Evolutionary conservation across 2,888 invertebrate genomes (phyloP).

Genomic region (Trachelus tabidus): DNA sequence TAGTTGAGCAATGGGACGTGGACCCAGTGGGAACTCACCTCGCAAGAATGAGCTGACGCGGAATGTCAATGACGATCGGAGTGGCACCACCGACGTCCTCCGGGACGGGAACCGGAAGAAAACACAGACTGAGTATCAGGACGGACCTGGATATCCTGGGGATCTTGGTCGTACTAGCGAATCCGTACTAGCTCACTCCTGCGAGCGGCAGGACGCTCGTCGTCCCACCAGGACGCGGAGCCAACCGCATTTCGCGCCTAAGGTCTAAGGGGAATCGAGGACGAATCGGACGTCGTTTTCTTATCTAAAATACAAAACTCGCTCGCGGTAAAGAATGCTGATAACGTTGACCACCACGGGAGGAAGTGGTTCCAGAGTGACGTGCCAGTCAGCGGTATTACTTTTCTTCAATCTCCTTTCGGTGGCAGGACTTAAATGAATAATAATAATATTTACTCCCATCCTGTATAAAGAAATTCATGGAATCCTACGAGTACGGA

Average conservation of each 20-base stretch:
- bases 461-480: not conserved
- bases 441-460: not conserved
- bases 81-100: not conserved
- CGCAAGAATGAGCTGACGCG: not conserved
- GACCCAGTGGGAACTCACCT: not conserved
- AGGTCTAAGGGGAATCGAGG: not conserved
- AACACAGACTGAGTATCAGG: slow-evolving; percentile 11
- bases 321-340: not conserved
- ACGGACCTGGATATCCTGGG: slow-evolving; percentile 10
- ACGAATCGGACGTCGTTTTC: not conserved
- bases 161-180: not conserved
- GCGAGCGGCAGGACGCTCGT: not conserved
- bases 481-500: not conserved
- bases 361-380: not conserved
- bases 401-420: not conserved
- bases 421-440: not conserved
- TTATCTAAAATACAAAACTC: not conserved
- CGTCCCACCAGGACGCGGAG: not conserved
- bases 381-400: not conserved
- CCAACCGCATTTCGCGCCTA: not conserved
- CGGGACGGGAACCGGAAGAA: slow-evolving; percentile 11
- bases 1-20: slow-evolving; percentile 9
- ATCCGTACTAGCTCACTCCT: not conserved
- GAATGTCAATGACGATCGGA: not conserved
- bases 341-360: not conserved